These are phyloP conservation scores for Ametastegia equiseti DNA, from an alignment of 2,888 invertebrate genomes.

Conservation along the genomic window DNA sequence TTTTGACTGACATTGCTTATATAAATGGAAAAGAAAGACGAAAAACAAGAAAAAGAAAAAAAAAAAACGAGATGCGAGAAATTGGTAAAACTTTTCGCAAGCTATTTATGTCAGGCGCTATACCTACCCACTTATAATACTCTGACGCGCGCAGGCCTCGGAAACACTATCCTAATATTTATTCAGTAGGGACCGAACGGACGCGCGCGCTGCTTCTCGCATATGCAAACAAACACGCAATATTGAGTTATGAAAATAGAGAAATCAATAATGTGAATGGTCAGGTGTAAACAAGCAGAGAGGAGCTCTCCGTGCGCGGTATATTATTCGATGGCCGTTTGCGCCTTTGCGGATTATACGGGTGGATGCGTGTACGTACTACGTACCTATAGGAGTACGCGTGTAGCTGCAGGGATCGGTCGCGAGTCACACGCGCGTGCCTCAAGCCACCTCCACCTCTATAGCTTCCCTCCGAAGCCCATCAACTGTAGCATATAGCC, in stretches of 20 bases:
- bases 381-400: background rate
- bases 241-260: no score
- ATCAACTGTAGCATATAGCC: slow-evolving; percentile 70
- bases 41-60: background rate
- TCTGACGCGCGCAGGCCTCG: no score
- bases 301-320: no score
- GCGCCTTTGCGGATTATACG: no score
- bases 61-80: background rate
- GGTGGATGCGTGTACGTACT: background rate
- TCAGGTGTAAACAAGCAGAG: no score
- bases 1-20: no score
- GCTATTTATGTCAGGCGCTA: background rate
- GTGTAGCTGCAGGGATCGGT: background rate
- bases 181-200: no score
- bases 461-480: slow-evolving; percentile 68
- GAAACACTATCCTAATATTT: no score
- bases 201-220: no score
- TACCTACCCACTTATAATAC: background rate
- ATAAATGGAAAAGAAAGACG: background rate
- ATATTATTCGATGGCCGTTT: no score
- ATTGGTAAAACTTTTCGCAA: background rate
- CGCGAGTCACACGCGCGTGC: background rate
- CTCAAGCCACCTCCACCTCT: slow-evolving; percentile 44
- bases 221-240: no score
- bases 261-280: no score